Conservation (phyloP, 2,113 vertebrate species). For the Stegostoma tigrinum region DNA sequence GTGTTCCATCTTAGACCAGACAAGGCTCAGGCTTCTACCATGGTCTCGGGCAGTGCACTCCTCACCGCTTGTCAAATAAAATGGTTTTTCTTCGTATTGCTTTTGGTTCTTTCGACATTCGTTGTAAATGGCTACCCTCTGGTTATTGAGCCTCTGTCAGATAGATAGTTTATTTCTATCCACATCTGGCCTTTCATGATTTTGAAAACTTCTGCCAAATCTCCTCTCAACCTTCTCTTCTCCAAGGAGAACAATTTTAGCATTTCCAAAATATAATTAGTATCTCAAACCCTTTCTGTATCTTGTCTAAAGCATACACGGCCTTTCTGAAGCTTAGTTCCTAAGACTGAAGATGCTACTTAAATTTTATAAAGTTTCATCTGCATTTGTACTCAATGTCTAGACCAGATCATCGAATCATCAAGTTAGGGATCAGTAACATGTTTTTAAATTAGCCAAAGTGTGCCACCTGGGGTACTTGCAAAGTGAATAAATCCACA, state of each 20-base stretch:
- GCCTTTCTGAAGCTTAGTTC: background rate
- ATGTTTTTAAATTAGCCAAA: too few relatives aligned
- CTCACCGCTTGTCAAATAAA: background rate
- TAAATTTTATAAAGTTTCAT: background rate
- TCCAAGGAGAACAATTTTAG: background rate
- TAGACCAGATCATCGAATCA: too few relatives aligned
- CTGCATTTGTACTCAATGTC: background rate
- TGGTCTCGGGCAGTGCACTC: background rate
- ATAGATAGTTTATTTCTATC: background rate
- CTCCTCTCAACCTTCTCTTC: background rate
- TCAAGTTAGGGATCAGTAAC: too few relatives aligned
- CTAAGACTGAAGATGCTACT: background rate
- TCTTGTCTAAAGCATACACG: background rate
- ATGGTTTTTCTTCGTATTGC: background rate
- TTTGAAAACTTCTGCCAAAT: background rate
- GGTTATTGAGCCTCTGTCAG: background rate
- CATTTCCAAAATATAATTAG: background rate
- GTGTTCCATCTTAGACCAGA: too few relatives aligned
- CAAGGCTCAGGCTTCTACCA: background rate
- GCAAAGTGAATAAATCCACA: too few relatives aligned
- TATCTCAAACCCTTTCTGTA: background rate
- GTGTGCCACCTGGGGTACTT: too few relatives aligned
- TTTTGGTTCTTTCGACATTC: background rate
- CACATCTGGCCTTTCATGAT: background rate
- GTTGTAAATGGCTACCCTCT: background rate